Conservation (phyloP, 2,888 invertebrate species). For the Eilema depressum region DNA sequence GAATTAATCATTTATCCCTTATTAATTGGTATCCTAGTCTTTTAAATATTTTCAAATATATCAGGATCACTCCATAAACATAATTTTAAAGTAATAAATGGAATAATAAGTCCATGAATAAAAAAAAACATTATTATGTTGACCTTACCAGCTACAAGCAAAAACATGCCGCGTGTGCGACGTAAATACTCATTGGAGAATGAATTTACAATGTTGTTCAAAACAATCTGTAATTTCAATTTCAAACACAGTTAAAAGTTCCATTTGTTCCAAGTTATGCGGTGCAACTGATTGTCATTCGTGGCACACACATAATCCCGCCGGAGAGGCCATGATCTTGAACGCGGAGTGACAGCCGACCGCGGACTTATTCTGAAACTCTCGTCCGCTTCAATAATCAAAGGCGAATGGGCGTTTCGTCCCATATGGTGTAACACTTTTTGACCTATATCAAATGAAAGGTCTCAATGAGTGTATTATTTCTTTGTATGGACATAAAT, state of each 20-base stretch:
- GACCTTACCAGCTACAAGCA: background rate
- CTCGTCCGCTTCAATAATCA: conserved; percentile 60
- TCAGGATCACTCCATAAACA: background rate
- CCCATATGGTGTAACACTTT: too few relatives aligned
- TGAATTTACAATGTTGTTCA: conserved; percentile 30
- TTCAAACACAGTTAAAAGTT: conserved; percentile 67
- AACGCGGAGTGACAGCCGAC: conserved; percentile 67
- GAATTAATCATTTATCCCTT: background rate
- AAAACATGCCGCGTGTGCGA: background rate
- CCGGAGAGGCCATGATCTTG: conserved; percentile 77
- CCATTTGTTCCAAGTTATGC: conserved; percentile 66
- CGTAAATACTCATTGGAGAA: conserved; percentile 7
- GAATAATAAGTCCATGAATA: too few relatives aligned
- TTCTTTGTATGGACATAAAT: too few relatives aligned
- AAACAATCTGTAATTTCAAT: conserved; percentile 63
- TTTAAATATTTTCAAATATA: background rate
- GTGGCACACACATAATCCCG: conserved; percentile 76
- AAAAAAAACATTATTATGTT: too few relatives aligned
- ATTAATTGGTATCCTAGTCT: background rate
- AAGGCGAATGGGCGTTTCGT: too few relatives aligned
- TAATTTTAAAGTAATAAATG: background rate
- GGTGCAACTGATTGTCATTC: conserved; percentile 77
- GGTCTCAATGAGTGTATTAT: too few relatives aligned
- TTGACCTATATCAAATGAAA: too few relatives aligned
- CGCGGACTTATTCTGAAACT: conserved; percentile 65